Evolutionary conservation across 2,797 vertebrate genomes (phyloP), one percentile per base, ranked within the genome.

Genomic region (Coregonus sp.): DNA sequence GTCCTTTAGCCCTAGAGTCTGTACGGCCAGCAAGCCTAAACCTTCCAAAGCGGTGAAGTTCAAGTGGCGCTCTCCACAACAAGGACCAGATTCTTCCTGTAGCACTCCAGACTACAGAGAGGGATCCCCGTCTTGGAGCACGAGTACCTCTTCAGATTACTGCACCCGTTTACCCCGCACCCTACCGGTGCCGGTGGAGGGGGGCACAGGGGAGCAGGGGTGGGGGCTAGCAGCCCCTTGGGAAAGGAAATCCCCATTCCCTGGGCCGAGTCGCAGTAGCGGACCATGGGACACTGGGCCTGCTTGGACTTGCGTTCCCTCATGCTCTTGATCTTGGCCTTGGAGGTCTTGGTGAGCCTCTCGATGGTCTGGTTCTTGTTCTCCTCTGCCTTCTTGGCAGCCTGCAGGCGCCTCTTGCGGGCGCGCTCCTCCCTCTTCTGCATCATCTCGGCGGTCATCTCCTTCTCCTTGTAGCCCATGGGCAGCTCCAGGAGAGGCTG

Each of bases 341-440:
- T 97, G 94, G 94, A 96, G 74, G 98, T 99, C 91, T 98, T 98
- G 2, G 98, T 99, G n/a, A 99, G 96, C 51, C 98, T 93, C 90
- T 99, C 97, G 0, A 98, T 99, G 0, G 97, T 99, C 86, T 98
- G 98, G 90, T 99, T 99, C 91, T 99, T 99, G 94, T 91, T 98
- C 73, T 99, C 98, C 68, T 99, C 98, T 0, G 98, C 97, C 79
- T 98, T 97, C 92, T 97, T 96, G 73, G 97, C 97, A 0, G 98
- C 98, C 92, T 99, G 98, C 81, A 98, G 93, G 9, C 98, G 94
- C 37, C 98, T 90, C 84, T 98, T 98, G 2, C 96, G 93, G 0
- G 98, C 97, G 1, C 97, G 94, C 72, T 99, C 97, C 90, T 98
- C 97, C 0, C 98, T 94, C 82, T 99, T 99, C 91, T 97, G 95